Base-by-base conservation (phyloP, 1,140 invertebrate species). In the Pentalonia nigronervosa region DNA sequence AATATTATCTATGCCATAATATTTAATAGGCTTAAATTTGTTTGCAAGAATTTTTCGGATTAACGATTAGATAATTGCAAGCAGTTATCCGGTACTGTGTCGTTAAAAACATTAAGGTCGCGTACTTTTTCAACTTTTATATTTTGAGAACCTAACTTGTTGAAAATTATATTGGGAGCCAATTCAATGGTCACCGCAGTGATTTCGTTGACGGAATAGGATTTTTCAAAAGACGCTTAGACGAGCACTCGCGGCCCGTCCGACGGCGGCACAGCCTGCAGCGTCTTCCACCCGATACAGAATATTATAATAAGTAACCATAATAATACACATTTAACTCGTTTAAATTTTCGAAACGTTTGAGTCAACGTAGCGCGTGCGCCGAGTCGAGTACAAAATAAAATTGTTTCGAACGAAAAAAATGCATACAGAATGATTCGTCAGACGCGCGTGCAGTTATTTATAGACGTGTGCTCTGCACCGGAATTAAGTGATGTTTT, bases 401-500 rank as follows among this genome's bases (percentile, higher is more conserved):
- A 48, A 87, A 87, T n/a, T 30, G 84, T 87, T 87, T 17, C 25
- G 17, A 14, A 67, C 11, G 8, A 56, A 56, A 60, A 30, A 76
- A 88, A n/a, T 34, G 86, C 30, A 50, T 34, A 50, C 50, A 88
- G 87, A 88, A 88, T 48, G 87, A 88, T 53, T 53, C n/a, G 87
- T 23, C 21, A 8, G 34, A 41, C 88, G 50, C 36, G 30, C 50
- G 14, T 76, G 60, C 11, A 76, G 88, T 90, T 90, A 90, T 90
- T 90, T 90, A 90, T 90, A 90, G 88, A 90, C 50, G 53, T 21
- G 20, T 83, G 81, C 17, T 76, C 60, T 34, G 87, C 48, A 53
- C 20, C 7, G 86, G 47, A n/a, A 30, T 76, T 76, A 76, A 76
- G 60, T 48, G 86, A 48, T 41, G 86, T n/a, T 87, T 87, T n/a